Evolutionary conservation across 2,797 vertebrate species (phyloP), one percentile per base, ranked within the genome.

Genomic region (Lemur catta): DNA sequence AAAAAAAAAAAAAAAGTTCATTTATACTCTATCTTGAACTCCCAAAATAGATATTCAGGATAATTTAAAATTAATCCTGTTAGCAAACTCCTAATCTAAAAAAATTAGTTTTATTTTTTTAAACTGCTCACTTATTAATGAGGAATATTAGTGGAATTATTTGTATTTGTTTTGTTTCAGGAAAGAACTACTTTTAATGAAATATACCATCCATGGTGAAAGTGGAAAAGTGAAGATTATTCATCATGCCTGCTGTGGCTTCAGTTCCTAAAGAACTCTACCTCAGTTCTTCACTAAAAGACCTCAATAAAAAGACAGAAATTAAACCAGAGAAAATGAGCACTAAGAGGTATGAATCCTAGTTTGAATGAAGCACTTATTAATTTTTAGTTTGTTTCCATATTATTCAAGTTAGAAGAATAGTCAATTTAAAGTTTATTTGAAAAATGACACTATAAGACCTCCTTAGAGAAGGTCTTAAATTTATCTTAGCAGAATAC

Each of bases 231-330:
- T 95, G 93, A 97, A 96, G 75, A 8, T 78, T 84, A 43, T 86
- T 96, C 98, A 98, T 97, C 98, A 99, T 99, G 99, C 99, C 99
- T 98, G 99, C 99, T 22, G 99, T 99, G 88, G 99, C 99, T 84
- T 99, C 99, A 10, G 99, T 99, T 96, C 99, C 99, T 97, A 99
- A 99, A 98, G 99, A 99, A 90, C 98, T 99, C 7, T 99, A 99
- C 96, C 98, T 99, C 96, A 99, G 99, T 97, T 99, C 99, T 50
- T 99, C 99, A 84, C 96, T 99, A 97, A 99, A 99, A 92, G 99
- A 99, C 67, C 99, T 99, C 94, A 99, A 99, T 95, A 99, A 99
- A 98, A 99, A 99, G 98, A 99, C 99, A 95, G 99, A 99, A 98
- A 98, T 99, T 52, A 99, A 99, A 98, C 98, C 99, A 3, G 99